Conservation (phyloP, 2,113 vertebrate genomes). For the Dasyprocta punctata region DNA sequence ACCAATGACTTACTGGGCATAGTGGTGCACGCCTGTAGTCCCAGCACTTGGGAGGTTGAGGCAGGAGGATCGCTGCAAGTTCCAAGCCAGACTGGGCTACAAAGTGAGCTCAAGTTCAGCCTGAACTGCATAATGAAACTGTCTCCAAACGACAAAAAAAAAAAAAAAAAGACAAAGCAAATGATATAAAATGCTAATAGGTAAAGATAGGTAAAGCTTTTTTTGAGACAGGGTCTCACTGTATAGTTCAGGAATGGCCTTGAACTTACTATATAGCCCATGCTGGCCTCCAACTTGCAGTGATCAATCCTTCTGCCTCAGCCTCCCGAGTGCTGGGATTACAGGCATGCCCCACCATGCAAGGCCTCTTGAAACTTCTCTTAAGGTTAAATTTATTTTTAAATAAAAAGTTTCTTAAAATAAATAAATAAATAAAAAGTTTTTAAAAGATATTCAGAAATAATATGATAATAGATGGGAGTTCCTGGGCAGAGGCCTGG, state of each 20-base stretch:
- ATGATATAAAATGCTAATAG: neutral
- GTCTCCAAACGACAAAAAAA: too few species aligned
- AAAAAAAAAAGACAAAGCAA: neutral
- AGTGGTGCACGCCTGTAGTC: too few species aligned
- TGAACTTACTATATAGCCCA: neutral
- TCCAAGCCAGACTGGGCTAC: too few species aligned
- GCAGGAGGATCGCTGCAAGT: too few species aligned
- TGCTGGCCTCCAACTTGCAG: neutral
- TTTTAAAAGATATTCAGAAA: neutral
- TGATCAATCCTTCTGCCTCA: neutral
- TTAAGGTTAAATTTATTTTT: constrained; percentile 11
- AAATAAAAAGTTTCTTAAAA: neutral
- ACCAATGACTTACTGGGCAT: neutral
- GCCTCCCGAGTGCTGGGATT: neutral
- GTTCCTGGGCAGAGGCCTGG: neutral
- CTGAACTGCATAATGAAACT: too few species aligned
- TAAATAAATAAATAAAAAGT: neutral
- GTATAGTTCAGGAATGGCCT: neutral
- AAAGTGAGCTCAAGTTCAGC: too few species aligned
- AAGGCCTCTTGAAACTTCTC: neutral
- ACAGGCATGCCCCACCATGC: neutral
- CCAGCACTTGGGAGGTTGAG: too few species aligned
- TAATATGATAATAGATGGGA: neutral
- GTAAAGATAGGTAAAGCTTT: neutral
- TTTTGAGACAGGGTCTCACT: neutral